Evolutionary conservation across 1,140 invertebrate genomes (phyloP).

Genomic region (Tetranychus urticae): DNA sequence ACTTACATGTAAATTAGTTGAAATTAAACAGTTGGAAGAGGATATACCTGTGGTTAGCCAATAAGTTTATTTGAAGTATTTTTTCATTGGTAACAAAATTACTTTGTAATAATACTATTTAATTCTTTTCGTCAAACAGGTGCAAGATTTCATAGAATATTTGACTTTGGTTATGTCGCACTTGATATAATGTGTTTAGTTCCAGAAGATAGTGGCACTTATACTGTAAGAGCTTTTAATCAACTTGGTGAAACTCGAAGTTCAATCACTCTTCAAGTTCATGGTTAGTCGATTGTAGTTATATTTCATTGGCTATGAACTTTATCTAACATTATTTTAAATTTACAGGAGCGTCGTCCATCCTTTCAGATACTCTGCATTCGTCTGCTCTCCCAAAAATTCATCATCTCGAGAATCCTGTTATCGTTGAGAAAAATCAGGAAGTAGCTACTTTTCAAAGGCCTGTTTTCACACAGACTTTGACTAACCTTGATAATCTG

Average conservation of each 20-base stretch:
- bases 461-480: constrained; percentile 37
- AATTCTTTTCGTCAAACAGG: constrained; percentile 53
- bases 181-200: constrained; percentile 29
- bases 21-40: constrained; percentile 80
- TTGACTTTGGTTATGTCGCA: constrained; percentile 34
- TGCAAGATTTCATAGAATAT: constrained; percentile 32
- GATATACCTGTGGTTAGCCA: constrained; percentile 81
- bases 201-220: constrained; percentile 23
- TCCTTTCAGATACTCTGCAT: neutral
- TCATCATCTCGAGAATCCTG: constrained; percentile 43
- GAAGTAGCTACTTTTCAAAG: constrained; percentile 15
- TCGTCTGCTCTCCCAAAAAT: constrained; percentile 36
- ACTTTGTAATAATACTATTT: constrained; percentile 24
- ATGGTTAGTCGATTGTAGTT: constrained; percentile 25
- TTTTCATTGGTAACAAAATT: constrained; percentile 35
- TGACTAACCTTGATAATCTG: constrained; percentile 53
- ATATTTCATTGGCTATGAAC: constrained; percentile 40
- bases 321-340: constrained; percentile 58
- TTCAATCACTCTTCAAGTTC: constrained; percentile 42
- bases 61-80: constrained; percentile 80
- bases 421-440: constrained; percentile 33
- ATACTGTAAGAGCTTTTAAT: constrained; percentile 24
- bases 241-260: constrained; percentile 37
- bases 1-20: constrained; percentile 51
- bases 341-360: constrained; percentile 51